Base-by-base conservation (phyloP, 2,888 invertebrate genomes). In the Rotaria magnacalcarata region DNA sequence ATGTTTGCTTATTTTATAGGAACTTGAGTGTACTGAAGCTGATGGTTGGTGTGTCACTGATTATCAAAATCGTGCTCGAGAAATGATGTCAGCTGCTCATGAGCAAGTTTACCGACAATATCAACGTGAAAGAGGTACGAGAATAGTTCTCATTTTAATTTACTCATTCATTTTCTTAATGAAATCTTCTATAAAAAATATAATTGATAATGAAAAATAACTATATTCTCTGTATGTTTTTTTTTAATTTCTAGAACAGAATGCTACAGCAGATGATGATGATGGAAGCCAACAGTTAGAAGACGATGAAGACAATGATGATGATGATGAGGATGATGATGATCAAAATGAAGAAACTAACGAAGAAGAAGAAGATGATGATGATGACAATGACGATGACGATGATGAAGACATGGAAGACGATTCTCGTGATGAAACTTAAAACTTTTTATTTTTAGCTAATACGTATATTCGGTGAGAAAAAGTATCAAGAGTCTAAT, bases 1-100 rank as follows among this genome's bases (percentile, higher is more conserved):
- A 10, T n/a, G 67, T 27, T 16, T 80, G 24, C 3, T 47, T 80
- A 7, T 75, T 41, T 43, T 80, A 11, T 47, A 80, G 80, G 80
- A 80, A n/a, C 24, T 3, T 21, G 80, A 80, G 5, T 80, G 80
- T 6, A 80, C 80, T 2, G 80, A 80, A 47, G n/a, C 11, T n/a
- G 80, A 80, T 47, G 80, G 80, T 47, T 80, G 80, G 80, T 80
- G 80, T 80, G 24, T 47, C 14, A n/a, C 2, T 24, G 80, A 80
- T 80, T 80, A 80, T 80, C 80, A 80, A 80, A 47, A 80, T n/a
- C 80, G 80, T 80, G 80, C 80, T 2, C 43, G 80, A 47, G 80
- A 80, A 47, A 80, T 80, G 80, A 80, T 80, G 80, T 80, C 80
- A 8, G 47, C 43, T 47, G 80, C 80, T 24, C 80, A 80, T 47